These are phyloP conservation scores for Sturnira hondurensis DNA, from an alignment of 2,113 vertebrate species.

Conservation along the genomic window DNA sequence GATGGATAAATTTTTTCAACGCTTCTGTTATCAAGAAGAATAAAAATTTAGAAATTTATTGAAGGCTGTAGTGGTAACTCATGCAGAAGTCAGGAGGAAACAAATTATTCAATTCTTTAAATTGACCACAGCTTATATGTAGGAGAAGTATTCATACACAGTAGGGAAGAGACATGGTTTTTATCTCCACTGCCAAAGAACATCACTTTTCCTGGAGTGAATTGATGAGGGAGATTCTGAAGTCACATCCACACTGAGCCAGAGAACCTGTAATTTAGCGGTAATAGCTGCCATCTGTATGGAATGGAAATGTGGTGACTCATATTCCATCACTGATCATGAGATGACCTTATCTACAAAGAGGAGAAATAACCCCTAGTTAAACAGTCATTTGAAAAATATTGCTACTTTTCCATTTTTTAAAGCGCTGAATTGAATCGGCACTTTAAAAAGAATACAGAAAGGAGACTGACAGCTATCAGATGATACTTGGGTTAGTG, in stretches of 20 bases:
- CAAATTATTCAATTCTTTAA: too few species aligned
- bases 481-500: too few species aligned
- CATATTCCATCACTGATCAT: too few species aligned
- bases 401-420: neutral
- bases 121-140: too few species aligned
- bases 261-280: neutral
- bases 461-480: too few species aligned
- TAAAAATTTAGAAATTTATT: too few species aligned
- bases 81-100: too few species aligned
- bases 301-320: too few species aligned
- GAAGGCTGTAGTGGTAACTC: too few species aligned
- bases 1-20: too few species aligned
- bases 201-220: neutral
- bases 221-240: neutral
- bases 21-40: too few species aligned
- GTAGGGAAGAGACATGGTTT: neutral
- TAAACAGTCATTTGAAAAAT: neutral
- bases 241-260: neutral
- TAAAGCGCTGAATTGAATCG: neutral
- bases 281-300: neutral
- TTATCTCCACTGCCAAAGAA: neutral
- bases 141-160: neutral
- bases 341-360: neutral
- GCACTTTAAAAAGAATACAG: neutral
- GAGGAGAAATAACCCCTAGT: neutral